Conservation (phyloP, 1,140 invertebrate genomes). For the Drosophila ironensis region DNA sequence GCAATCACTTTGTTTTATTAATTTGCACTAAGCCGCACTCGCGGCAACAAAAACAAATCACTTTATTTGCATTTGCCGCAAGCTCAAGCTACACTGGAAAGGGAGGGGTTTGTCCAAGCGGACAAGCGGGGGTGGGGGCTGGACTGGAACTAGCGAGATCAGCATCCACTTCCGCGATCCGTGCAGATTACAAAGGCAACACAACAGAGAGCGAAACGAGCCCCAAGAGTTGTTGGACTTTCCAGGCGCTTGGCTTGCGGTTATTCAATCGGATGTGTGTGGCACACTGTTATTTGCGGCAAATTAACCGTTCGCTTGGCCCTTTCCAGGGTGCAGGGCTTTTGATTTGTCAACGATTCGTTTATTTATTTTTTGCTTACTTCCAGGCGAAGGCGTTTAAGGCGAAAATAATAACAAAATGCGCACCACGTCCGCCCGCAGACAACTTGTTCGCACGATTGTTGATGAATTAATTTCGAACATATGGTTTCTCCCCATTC, state of each 20-base stretch:
- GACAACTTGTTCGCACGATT: conserved; percentile 72
- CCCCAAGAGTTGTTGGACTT: no score
- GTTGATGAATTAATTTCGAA: conserved; percentile 43
- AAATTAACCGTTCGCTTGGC: background rate
- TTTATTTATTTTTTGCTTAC: conserved; percentile 40
- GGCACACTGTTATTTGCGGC: background rate
- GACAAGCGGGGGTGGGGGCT: no score
- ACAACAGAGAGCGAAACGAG: no score
- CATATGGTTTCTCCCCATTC: conserved; percentile 44
- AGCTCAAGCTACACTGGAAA: conserved; percentile 3
- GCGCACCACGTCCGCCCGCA: conserved; percentile 67
- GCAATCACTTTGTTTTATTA: conserved; percentile 28
- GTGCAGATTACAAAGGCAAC: no score
- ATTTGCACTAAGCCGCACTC: conserved; percentile 19
- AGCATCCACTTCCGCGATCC: no score
- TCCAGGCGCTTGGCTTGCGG: no score
- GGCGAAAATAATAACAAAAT: conserved; percentile 48
- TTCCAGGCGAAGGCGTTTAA: conserved; percentile 38
- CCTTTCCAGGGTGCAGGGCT: no score
- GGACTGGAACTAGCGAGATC: no score
- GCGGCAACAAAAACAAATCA: conserved; percentile 6
- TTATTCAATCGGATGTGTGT: conserved; percentile 2
- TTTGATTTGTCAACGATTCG: no score
- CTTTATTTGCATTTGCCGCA: conserved; percentile 23
- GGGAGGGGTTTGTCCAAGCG: no score